Percentiles rank a stretch among this genome's conserved stretches.
Conservation (phyloP, 2,888 invertebrate species). For the Hofmannophila pseudospretella region DNA sequence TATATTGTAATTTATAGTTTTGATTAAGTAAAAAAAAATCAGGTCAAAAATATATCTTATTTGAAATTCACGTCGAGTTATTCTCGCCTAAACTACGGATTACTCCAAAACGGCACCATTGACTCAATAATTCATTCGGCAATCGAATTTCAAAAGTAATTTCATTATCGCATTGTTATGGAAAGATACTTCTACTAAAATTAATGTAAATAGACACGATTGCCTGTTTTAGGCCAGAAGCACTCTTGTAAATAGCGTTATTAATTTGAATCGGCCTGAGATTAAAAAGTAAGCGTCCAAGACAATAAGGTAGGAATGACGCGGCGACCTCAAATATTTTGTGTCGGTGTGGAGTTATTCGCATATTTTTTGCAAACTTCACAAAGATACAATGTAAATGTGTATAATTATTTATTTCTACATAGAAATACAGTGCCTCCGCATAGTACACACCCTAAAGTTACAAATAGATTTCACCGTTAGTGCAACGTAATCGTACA, state of each 20-base stretch:
- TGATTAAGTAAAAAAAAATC: constrained; percentile 30
- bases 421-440: constrained; percentile 2
- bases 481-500: constrained; percentile 71
- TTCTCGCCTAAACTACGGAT: constrained; percentile 37
- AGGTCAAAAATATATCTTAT: constrained; percentile 30
- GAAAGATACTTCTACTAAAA: constrained; percentile 1
- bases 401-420: constrained; percentile 12
- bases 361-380: constrained; percentile 9
- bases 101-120: not conserved
- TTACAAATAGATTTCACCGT: constrained; percentile 37
- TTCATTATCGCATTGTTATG: not conserved
- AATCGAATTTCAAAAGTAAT: constrained; percentile 1
- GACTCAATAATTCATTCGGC: not conserved
- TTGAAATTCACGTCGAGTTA: constrained; percentile 40
- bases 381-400: constrained; percentile 10
- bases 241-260: constrained; percentile 43
- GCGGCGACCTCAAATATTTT: constrained; percentile 12
- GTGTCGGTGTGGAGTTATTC: not conserved
- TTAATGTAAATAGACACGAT: constrained; percentile 44
- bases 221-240: constrained; percentile 29
- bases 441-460: constrained; percentile 1
- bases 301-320: constrained; percentile 48
- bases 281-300: constrained; percentile 32
- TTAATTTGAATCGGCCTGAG: constrained; percentile 38
- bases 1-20: constrained; percentile 39